Evolutionary conservation across 2,113 vertebrate genomes (phyloP).

Genomic region (Cathartes aura): DNA sequence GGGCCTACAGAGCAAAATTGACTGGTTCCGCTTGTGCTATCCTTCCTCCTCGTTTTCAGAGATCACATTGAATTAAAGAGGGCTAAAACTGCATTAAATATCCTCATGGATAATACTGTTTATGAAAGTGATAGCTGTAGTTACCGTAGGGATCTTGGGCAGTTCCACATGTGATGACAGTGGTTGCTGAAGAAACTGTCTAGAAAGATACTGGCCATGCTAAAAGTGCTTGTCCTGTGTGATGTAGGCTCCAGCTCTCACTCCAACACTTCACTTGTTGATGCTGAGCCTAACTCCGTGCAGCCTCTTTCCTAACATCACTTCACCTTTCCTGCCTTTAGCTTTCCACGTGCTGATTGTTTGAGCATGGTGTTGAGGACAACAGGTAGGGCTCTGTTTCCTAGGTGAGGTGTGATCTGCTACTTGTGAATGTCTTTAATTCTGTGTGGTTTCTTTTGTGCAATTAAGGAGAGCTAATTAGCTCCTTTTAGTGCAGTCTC

Average conservation of each 20-base stretch:
- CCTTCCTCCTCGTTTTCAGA: background rate
- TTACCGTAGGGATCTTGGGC: background rate
- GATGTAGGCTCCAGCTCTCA: background rate
- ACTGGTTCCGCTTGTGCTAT: background rate
- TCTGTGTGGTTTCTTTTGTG: slow-evolving; percentile 3
- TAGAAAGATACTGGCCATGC: background rate
- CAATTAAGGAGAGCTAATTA: slow-evolving; percentile 67
- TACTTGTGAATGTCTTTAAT: background rate
- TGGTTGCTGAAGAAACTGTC: background rate
- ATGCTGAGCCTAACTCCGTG: background rate
- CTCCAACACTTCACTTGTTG: background rate
- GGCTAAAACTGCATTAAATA: background rate
- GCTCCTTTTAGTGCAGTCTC: slow-evolving; percentile 62
- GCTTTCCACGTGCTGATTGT: background rate
- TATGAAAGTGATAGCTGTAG: background rate
- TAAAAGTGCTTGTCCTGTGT: background rate
- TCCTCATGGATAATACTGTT: background rate
- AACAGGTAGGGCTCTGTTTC: background rate
- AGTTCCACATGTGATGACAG: background rate
- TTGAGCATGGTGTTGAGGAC: background rate
- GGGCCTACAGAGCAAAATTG: background rate
- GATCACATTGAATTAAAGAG: background rate
- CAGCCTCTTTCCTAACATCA: background rate
- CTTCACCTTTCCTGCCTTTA: background rate
- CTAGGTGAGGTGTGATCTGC: background rate